A percentile compares a stretch with the other conserved stretches of the same genome.
These are phyloP conservation scores for Gymnoscopelus braueri DNA, from an alignment of 2,797 vertebrate species.

Conservation along the genomic window DNA sequence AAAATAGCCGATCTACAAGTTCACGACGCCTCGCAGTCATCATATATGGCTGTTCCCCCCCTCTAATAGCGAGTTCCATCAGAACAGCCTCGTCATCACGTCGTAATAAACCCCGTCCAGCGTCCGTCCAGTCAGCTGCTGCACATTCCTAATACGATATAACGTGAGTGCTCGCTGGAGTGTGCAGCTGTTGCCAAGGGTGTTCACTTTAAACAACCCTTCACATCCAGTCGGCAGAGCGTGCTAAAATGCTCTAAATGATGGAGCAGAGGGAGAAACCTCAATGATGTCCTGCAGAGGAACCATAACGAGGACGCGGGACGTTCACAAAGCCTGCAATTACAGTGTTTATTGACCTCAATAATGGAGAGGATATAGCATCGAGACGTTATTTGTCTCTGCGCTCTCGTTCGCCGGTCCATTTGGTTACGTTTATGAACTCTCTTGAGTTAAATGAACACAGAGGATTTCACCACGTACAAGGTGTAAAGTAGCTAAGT, in stretches of 20 bases:
- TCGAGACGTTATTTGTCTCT: conserved; percentile 6
- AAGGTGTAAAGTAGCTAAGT: no score
- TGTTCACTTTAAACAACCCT: conserved; percentile 48
- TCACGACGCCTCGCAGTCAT: no score
- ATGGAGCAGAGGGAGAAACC: conserved; percentile 32
- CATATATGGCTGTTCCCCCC: no score
- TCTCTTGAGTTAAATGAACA: neutral
- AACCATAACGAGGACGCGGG: conserved; percentile 52
- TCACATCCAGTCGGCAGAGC: conserved; percentile 27
- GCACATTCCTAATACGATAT: conserved; percentile 31
- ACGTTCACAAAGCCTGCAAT: conserved; percentile 68
- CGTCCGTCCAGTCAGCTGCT: conserved; percentile 43
- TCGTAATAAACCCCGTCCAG: conserved; percentile 42
- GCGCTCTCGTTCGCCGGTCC: no score
- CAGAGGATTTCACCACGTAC: no score
- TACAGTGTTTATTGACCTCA: conserved; percentile 62
- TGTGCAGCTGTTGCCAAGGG: conserved; percentile 37
- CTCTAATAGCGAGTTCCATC: no score
- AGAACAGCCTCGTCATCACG: conserved; percentile 18
- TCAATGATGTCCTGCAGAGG: conserved; percentile 47
- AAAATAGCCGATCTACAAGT: no score
- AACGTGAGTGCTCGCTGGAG: conserved; percentile 35
- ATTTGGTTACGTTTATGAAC: conserved; percentile 4
- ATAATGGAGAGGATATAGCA: conserved; percentile 54
- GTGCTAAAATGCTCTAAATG: conserved; percentile 38